Conservation (phyloP, 2,888 invertebrate genomes). For the Elegia similella region DNA sequence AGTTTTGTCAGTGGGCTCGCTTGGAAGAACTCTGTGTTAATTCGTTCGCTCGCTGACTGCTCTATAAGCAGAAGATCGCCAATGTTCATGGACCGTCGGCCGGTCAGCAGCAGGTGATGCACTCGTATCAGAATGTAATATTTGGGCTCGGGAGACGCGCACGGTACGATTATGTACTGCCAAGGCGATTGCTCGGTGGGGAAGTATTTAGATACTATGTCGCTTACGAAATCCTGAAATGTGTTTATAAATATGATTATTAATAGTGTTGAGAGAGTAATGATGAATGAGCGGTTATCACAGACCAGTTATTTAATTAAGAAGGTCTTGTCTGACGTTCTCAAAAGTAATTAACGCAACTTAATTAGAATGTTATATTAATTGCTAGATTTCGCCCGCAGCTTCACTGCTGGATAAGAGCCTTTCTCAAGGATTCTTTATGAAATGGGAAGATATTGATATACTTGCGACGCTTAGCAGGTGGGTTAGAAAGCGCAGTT, state of each 20-base stretch:
- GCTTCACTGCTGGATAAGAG: too few species aligned
- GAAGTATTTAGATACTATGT: slow-evolving; percentile 88
- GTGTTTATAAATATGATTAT: neutral
- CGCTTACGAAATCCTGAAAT: slow-evolving; percentile 88
- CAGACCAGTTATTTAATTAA: neutral
- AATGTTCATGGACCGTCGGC: slow-evolving; percentile 86
- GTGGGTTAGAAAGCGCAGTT: too few species aligned
- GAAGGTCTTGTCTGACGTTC: neutral
- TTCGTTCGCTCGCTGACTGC: slow-evolving; percentile 54
- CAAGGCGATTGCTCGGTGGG: slow-evolving; percentile 88
- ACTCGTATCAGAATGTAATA: slow-evolving; percentile 87
- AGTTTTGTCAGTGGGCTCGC: slow-evolving; percentile 78
- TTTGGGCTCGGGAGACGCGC: slow-evolving; percentile 71
- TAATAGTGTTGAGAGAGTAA: neutral
- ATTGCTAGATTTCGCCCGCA: neutral
- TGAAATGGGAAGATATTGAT: too few species aligned
- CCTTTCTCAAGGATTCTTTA: neutral
- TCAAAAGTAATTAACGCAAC: neutral
- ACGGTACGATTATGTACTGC: slow-evolving; percentile 89
- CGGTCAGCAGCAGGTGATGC: slow-evolving; percentile 88
- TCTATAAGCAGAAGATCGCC: slow-evolving; percentile 86
- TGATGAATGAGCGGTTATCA: neutral
- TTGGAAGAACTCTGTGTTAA: slow-evolving; percentile 48
- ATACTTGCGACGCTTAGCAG: too few species aligned
- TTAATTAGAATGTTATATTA: neutral